Evolutionary conservation across 2,797 vertebrate genomes (phyloP), one percentile per base, ranked within the genome.

Genomic region (Neosalanx taihuensis): DNA sequence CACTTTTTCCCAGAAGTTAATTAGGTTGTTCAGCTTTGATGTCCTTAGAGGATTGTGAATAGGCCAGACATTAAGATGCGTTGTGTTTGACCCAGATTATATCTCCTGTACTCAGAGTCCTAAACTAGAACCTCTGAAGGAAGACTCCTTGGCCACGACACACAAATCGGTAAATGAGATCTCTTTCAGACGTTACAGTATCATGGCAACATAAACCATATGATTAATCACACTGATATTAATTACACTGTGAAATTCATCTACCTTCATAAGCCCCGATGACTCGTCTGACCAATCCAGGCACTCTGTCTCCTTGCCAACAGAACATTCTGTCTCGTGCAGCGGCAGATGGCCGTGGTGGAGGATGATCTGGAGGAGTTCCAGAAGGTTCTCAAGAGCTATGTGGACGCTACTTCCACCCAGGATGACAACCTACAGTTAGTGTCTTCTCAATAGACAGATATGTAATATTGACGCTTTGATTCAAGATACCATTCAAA

Each of bases 271-370:
- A 18, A 57, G 53, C 56, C 56, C 56, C n/a, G 56, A n/a, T 58
- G 56, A 58, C 56, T n/a, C 37, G 9, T 41, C 37, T 41, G 37
- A 41, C 37, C 37, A 41, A 13, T 7, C 1, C 3, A 41, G 37
- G 41, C 53, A 20, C 30, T 71, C 57, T 59, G 12, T 61, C 57
- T 70, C 64, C 57, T 37, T 83, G 83, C 81, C 51, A 4, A 63
- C 91, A 99, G 97, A 95, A 96, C 88, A 96, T 99, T 87, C 92
- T 99, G 77, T n/a, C 92, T 99, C 88, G 94, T 94, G 6, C 97
- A 98, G 90, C 94, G 95, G 85, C 95, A 97, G 90, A 93, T 99
- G 87, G 91, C 90, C 0, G 95, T 98, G 88, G 87, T 84, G 0
- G 91, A 92, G 10, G 89, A 83, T 1, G 76, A 93, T 81, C 67